Evolutionary conservation across 2,113 vertebrate species (phyloP).

Genomic region (Caloenas nicobarica): DNA sequence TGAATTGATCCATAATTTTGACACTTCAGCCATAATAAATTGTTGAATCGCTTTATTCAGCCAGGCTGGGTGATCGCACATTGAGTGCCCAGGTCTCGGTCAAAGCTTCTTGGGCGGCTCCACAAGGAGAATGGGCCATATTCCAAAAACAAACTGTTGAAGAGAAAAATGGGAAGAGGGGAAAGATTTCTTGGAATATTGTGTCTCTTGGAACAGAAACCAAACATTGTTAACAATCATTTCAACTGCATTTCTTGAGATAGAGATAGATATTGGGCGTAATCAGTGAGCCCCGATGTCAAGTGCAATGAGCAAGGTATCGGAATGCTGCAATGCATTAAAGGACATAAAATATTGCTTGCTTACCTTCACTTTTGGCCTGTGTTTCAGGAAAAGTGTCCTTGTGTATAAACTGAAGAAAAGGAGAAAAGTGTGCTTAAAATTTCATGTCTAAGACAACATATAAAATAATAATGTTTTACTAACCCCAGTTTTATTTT

Average conservation of each 20-base stretch:
- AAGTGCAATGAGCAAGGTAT: neutral
- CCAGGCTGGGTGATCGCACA: neutral
- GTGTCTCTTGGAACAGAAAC: neutral
- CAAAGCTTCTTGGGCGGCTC: constrained; percentile 87
- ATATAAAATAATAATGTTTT: neutral
- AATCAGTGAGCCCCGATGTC: neutral
- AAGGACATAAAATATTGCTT: neutral
- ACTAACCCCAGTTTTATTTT: neutral
- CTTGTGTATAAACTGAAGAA: constrained; percentile 90
- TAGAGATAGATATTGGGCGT: neutral
- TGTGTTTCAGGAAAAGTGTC: constrained; percentile 91
- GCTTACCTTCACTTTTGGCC: constrained; percentile 93
- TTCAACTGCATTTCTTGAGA: neutral
- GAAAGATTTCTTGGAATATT: constrained; percentile 1
- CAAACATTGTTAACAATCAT: neutral
- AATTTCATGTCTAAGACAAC: neutral
- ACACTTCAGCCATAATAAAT: neutral
- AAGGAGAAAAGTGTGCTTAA: neutral
- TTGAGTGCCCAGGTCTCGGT: constrained; percentile 39
- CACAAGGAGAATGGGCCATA: constrained; percentile 91
- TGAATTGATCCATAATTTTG: constrained; percentile 12
- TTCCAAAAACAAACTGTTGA: constrained; percentile 88
- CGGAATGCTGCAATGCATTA: neutral
- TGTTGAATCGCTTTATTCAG: constrained; percentile 44
- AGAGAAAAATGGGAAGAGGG: constrained; percentile 26